Evolutionary conservation across 2,113 vertebrate species (phyloP).

Genomic region (Danionella cerebrum): DNA sequence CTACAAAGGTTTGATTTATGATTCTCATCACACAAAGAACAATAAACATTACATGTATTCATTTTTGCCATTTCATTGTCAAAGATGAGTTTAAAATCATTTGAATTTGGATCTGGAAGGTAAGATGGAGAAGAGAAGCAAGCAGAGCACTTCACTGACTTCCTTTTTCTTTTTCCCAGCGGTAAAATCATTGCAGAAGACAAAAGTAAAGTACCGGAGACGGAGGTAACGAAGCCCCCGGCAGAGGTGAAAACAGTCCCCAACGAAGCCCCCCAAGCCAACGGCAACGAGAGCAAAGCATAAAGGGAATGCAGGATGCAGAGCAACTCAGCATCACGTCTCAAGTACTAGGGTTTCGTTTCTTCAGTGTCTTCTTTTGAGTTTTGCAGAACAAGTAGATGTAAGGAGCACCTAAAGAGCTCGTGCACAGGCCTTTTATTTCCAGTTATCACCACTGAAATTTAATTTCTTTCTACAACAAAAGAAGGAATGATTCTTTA

Average conservation of each 20-base stretch:
- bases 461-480: slow-evolving; percentile 22
- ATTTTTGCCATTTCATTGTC: too few species aligned
- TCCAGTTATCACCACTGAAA: background rate
- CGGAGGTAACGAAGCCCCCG: slow-evolving; percentile 68
- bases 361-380: slow-evolving; percentile 79
- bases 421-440: slow-evolving; percentile 68
- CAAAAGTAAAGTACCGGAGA: slow-evolving; percentile 66
- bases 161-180: slow-evolving; percentile 34
- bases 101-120: too few species aligned
- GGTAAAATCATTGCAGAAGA: slow-evolving; percentile 81
- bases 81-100: too few species aligned
- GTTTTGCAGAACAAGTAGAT: slow-evolving; percentile 69
- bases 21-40: too few species aligned
- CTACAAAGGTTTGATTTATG: too few species aligned
- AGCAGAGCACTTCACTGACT: background rate
- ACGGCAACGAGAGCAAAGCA: slow-evolving; percentile 93
- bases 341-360: slow-evolving; percentile 56
- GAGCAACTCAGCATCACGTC: slow-evolving; percentile 47
- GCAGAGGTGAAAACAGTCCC: slow-evolving; percentile 89
- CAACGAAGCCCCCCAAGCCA: slow-evolving; percentile 88
- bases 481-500: slow-evolving; percentile 21
- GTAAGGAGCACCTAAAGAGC: slow-evolving; percentile 71
- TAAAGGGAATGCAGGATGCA: slow-evolving; percentile 62
- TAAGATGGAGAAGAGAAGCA: background rate
- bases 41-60: too few species aligned